Evolutionary conservation across 2,888 invertebrate species (phyloP), one percentile per base, ranked within the genome.

Genomic region (Microdon myrmicae): DNA sequence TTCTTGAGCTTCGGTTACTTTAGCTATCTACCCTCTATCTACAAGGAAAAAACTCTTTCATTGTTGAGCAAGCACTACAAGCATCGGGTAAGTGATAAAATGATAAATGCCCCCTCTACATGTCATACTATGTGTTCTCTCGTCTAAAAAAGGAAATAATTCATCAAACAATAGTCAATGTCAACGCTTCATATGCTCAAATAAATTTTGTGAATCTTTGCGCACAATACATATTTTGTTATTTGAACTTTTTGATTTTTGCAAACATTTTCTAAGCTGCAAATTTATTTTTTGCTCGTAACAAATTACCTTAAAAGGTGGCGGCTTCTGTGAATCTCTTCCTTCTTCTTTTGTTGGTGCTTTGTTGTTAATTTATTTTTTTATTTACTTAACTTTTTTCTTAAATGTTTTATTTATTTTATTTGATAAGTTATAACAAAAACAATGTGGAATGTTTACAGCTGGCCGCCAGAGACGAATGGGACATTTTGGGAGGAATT

Each of bases 401-500:
- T n/a, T n/a, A n/a, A n/a, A n/a, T n/a, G n/a, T n/a, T n/a, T n/a
- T n/a, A n/a, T n/a, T n/a, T n/a, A n/a, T n/a, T n/a, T n/a, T n/a
- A n/a, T n/a, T n/a, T n/a, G n/a, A n/a, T n/a, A n/a, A n/a, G n/a
- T n/a, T 39, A 37, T 43, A 39, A 10, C 26, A 23, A 35, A 14
- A 9, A 25, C 25, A 43, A 26, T 9, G 5, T 17, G 20, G 13
- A 49, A 39, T 23, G 14, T 58, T 68, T 72, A 12, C 72, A 79
- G 79, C 69, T 73, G 79, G 78, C 69, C 91, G 92, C 77, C 83
- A 88, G 80, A 87, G 88, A 76, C 89, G 92, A 79, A 83, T 87
- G 84, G 89, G 89, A 79, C 87, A 88, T 81, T 86, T 88, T 82
- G 86, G 87, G 70, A 88, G 90, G 81, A 92, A 91, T 81, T 90